These are phyloP conservation scores for Rhynchophorus ferrugineus DNA, from an alignment of 1,140 invertebrate species.

Conservation along the genomic window DNA sequence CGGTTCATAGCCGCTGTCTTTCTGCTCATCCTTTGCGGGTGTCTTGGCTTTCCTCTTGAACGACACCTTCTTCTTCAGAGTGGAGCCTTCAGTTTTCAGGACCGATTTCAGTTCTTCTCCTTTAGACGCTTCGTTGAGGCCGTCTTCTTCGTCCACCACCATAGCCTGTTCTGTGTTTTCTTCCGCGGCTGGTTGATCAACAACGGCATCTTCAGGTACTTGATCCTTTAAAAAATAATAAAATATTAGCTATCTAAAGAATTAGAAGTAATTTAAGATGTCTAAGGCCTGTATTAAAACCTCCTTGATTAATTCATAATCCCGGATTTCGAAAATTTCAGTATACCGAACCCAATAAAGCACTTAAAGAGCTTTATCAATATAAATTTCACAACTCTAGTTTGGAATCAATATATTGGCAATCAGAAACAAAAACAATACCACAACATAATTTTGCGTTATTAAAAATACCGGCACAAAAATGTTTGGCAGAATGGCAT, in stretches of 20 bases:
- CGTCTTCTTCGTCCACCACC: conserved; percentile 26
- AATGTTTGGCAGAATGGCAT: no score
- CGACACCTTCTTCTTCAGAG: conserved; percentile 41
- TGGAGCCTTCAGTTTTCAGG: conserved; percentile 30
- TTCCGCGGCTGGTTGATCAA: conserved; percentile 11
- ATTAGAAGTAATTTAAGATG: no score
- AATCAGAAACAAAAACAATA: no score
- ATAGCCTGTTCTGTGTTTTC: conserved; percentile 13
- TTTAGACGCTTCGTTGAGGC: conserved; percentile 18
- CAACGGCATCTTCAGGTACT: not conserved
- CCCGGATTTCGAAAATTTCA: no score
- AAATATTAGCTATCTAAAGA: not conserved
- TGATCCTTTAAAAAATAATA: not conserved
- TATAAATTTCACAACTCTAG: no score
- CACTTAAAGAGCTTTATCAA: no score
- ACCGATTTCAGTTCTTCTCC: conserved; percentile 20
- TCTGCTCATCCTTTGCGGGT: conserved; percentile 29
- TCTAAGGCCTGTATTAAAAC: no score
- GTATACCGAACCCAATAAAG: no score
- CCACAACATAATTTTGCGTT: no score
- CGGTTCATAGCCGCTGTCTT: conserved; percentile 41
- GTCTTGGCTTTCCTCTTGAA: conserved; percentile 37
- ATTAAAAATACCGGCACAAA: no score
- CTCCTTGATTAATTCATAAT: no score
- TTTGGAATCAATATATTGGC: no score